A percentile compares a stretch with the other conserved stretches of the same genome.
Conservation (phyloP, 2,113 vertebrate genomes). For the Carassius gibelio region DNA sequence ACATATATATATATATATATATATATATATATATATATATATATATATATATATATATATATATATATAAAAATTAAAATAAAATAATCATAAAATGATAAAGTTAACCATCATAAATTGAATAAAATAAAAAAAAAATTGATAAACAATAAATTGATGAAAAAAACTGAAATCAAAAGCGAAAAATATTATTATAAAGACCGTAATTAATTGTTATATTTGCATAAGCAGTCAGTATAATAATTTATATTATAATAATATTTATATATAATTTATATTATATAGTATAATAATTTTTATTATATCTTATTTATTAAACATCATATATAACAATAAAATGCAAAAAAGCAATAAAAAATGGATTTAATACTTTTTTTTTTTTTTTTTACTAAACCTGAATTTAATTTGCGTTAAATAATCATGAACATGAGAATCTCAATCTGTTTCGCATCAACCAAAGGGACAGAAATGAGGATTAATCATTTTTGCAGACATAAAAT, state of each 20-base stretch:
- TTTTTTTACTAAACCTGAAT: neutral
- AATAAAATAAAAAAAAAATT: neutral
- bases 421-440: neutral
- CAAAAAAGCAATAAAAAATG: too few relatives aligned
- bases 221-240: too few relatives aligned
- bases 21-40: too few relatives aligned
- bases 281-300: too few relatives aligned
- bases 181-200: neutral
- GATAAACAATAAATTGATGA: neutral
- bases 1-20: too few relatives aligned
- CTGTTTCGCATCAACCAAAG: neutral
- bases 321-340: too few relatives aligned
- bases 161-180: neutral
- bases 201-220: too few relatives aligned
- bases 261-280: too few relatives aligned
- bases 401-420: neutral
- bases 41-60: too few relatives aligned
- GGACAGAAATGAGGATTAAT: constrained; percentile 3
- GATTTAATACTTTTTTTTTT: neutral
- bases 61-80: neutral
- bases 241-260: too few relatives aligned
- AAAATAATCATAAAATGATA: neutral
- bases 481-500: constrained; percentile 3
- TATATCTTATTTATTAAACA: too few relatives aligned
- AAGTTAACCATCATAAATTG: neutral